Base-by-base conservation (phyloP, 2,888 invertebrate genomes). In the Sturmia bella region DNA sequence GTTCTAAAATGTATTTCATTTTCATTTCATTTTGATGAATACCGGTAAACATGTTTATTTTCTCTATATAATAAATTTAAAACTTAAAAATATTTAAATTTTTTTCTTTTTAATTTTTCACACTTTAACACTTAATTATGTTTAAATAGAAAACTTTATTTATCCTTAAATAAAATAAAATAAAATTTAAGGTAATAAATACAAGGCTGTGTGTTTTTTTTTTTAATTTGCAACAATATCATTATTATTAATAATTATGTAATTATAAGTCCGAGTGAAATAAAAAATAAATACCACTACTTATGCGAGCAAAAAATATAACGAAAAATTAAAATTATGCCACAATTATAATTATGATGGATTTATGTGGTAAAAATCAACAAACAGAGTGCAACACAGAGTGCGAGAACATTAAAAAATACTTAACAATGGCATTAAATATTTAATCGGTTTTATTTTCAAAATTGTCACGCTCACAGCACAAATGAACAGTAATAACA, bases 391-490 rank as follows among this genome's bases (percentile, higher is more conserved):
- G 19, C 63, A 66, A 50, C 50, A 59, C 50, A 56, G n/a, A n/a
- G 24, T 54, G 52, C 52, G 37, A 73, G 57, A 73, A 48, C 54
- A 73, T 73, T 68, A 73, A 68, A 79, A 79, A 52, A 63, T 66
- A 68, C 61, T 80, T 80, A 68, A 80, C 68, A 74, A 74, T 50
- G 66, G 74, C 48, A 80, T 80, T 68, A 78, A 74, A 73, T 61
- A 68, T 56, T 80, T 73, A 80, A 80, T 80, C 79, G 74, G 68
- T 80, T 74, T 74, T 74, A 74, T 74, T 69, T 74, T 69, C 56
- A 74, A 73, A 61, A 74, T 80, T 80, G 73, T 80, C 73, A 73
- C 73, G 74, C 79, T 80, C 79, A 69, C 59, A 63, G 59, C 17
- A 61, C 45, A 80, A 69, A 80, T 73, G 61, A 79, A 73, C 72